Evolutionary conservation across 2,888 invertebrate species (phyloP).

Genomic region (Tinea semifulvella): DNA sequence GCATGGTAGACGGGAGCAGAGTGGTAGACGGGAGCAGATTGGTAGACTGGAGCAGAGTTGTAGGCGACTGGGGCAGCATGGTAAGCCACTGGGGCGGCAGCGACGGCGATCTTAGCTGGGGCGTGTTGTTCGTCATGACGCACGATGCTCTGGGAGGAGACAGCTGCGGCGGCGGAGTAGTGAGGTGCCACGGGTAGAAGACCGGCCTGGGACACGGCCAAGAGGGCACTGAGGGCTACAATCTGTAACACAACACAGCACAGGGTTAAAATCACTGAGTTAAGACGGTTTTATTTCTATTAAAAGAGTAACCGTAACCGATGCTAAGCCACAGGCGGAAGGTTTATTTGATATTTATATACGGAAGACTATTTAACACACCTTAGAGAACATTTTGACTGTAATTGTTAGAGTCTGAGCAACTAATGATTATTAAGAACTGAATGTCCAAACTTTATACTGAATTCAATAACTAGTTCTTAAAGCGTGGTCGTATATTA

Average conservation of each 20-base stretch:
- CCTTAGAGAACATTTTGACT: conserved; percentile 4
- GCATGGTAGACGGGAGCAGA: conserved; percentile 22
- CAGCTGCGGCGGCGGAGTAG: conserved; percentile 42
- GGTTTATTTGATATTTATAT: too few species aligned
- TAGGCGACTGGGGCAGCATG: conserved; percentile 25
- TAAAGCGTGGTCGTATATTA: conserved; percentile 1
- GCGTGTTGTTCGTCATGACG: conserved; percentile 29
- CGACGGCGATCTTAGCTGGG: conserved; percentile 25
- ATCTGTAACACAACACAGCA: too few species aligned
- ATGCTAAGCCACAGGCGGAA: too few species aligned
- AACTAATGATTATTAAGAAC: neutral
- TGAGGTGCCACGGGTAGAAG: conserved; percentile 46
- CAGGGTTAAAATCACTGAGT: too few species aligned
- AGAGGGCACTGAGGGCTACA: conserved; percentile 14
- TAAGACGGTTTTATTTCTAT: too few species aligned
- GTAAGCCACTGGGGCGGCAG: conserved; percentile 24
- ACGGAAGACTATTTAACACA: too few species aligned
- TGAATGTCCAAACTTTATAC: conserved; percentile 3
- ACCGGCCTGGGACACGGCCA: conserved; percentile 30
- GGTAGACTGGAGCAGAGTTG: conserved; percentile 19
- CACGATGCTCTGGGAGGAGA: conserved; percentile 30
- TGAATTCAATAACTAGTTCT: conserved; percentile 1
- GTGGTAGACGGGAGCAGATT: conserved; percentile 23
- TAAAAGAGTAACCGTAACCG: too few species aligned
- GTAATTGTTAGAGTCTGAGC: conserved; percentile 1